Percentiles rank a stretch among this genome's conserved stretches.
Conservation (phyloP, 2,888 invertebrate species). For the Melinaea menophilus region DNA sequence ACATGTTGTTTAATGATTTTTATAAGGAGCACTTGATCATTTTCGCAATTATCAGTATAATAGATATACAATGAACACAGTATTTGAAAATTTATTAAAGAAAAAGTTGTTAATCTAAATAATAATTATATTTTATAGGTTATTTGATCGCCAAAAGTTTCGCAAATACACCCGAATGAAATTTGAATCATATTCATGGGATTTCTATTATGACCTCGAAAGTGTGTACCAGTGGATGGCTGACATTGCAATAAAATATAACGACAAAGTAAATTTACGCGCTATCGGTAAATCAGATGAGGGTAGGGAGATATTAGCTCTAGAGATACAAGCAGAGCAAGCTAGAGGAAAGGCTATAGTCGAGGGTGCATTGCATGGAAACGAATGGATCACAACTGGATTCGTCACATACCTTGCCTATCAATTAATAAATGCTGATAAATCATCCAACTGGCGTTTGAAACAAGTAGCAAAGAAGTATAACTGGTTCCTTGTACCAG, state of each 20-base stretch:
- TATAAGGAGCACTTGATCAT: no score
- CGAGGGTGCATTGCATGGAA: constrained; percentile 82
- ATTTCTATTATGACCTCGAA: constrained; percentile 75
- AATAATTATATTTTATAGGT: constrained; percentile 35
- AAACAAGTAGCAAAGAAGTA: constrained; percentile 60
- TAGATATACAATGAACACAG: no score
- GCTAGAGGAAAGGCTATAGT: constrained; percentile 70
- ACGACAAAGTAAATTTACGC: constrained; percentile 51
- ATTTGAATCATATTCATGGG: constrained; percentile 61
- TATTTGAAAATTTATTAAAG: no score
- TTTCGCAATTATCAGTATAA: no score
- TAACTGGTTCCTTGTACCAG: constrained; percentile 84
- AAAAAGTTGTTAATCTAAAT: no score
- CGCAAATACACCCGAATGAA: constrained; percentile 39
- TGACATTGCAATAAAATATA: constrained; percentile 59
- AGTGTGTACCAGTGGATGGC: constrained; percentile 79
- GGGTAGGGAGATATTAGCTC: constrained; percentile 57
- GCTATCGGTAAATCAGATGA: constrained; percentile 66
- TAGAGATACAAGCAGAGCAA: constrained; percentile 37
- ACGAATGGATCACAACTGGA: constrained; percentile 85
- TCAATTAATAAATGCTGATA: constrained; percentile 60
- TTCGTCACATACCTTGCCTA: constrained; percentile 78
- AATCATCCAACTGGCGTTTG: constrained; percentile 51
- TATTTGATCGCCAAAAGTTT: constrained; percentile 48
- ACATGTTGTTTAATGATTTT: no score